Evolutionary conservation across 2,797 vertebrate genomes (phyloP).

Genomic region (Xiphophorus birchmanni): DNA sequence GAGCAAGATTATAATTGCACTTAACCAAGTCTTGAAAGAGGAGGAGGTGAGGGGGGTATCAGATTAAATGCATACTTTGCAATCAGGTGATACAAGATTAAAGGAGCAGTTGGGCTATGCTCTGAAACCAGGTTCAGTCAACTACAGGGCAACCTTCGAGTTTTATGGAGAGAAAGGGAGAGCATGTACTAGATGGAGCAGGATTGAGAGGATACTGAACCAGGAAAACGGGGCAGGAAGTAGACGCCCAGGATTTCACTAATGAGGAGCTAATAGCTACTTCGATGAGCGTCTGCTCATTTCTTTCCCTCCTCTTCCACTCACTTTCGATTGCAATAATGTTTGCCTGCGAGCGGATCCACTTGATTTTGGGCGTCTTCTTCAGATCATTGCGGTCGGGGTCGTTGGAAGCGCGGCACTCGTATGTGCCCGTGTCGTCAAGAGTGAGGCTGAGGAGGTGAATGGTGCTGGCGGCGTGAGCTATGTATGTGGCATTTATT

Average conservation of each 20-base stretch:
- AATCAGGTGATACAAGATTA: conserved; percentile 36
- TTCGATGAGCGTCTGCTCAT: conserved; percentile 44
- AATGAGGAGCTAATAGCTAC: conserved; percentile 49
- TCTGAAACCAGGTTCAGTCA: conserved; percentile 39
- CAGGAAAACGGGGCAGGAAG: conserved; percentile 53
- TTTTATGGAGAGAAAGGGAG: conserved; percentile 39
- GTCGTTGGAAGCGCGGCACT: conserved; percentile 96
- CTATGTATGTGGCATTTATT: conserved; percentile 90
- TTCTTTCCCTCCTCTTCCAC: conserved; percentile 76
- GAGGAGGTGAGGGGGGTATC: conserved; percentile 49
- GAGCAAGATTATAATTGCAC: not conserved
- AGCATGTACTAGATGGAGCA: conserved; percentile 32
- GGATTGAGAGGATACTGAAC: conserved; percentile 49
- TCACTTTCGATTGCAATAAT: conserved; percentile 95
- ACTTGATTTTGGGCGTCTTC: conserved; percentile 93
- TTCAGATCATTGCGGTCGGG: conserved; percentile 94
- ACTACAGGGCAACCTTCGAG: conserved; percentile 52
- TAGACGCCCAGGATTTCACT: conserved; percentile 64
- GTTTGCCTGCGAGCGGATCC: conserved; percentile 96
- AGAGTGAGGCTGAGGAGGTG: conserved; percentile 81
- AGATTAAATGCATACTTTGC: conserved; percentile 46
- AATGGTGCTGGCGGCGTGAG: conserved; percentile 88
- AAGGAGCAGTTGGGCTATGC: conserved; percentile 13
- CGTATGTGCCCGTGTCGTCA: conserved; percentile 89
- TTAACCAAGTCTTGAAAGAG: conserved; percentile 11